A percentile compares a stretch with the other conserved stretches of the same genome.
Conservation (phyloP, 2,888 invertebrate genomes). For the Cybosia mesomella region DNA sequence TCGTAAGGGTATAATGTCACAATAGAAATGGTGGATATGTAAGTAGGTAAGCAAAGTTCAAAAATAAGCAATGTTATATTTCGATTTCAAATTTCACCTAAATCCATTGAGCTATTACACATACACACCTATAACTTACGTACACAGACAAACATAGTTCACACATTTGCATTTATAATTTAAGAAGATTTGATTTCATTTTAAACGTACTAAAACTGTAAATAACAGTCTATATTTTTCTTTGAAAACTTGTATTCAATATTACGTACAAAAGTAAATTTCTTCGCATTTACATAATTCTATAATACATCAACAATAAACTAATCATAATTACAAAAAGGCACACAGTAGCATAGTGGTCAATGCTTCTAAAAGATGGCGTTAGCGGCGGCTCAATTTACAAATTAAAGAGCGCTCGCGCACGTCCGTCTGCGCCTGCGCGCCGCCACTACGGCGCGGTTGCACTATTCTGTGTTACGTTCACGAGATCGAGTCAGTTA, state of each 20-base stretch:
- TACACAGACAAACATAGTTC: too few relatives aligned
- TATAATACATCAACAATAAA: conserved; percentile 15
- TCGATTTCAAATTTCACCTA: too few relatives aligned
- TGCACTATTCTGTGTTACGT: conserved; percentile 58
- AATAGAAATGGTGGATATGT: too few relatives aligned
- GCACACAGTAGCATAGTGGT: conserved; percentile 57
- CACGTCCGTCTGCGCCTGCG: conserved; percentile 44
- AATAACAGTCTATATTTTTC: too few relatives aligned
- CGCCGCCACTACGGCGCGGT: conserved; percentile 55
- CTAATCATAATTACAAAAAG: conserved; percentile 38
- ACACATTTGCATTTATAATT: background rate
- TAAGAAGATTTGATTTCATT: background rate
- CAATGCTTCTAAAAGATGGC: conserved; percentile 75
- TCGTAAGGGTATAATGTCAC: too few relatives aligned
- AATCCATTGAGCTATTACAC: too few relatives aligned
- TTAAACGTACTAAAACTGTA: background rate
- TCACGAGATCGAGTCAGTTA: conserved; percentile 5
- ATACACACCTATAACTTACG: too few relatives aligned
- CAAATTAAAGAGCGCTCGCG: conserved; percentile 80
- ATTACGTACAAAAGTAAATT: background rate
- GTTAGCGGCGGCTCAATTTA: conserved; percentile 77
- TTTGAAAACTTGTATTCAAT: background rate
- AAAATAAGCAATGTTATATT: too few relatives aligned
- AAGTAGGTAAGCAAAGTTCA: too few relatives aligned
- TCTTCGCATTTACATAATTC: background rate